Evolutionary conservation across 2,888 invertebrate genomes (phyloP).

Genomic region (Drosophila rubida): DNA sequence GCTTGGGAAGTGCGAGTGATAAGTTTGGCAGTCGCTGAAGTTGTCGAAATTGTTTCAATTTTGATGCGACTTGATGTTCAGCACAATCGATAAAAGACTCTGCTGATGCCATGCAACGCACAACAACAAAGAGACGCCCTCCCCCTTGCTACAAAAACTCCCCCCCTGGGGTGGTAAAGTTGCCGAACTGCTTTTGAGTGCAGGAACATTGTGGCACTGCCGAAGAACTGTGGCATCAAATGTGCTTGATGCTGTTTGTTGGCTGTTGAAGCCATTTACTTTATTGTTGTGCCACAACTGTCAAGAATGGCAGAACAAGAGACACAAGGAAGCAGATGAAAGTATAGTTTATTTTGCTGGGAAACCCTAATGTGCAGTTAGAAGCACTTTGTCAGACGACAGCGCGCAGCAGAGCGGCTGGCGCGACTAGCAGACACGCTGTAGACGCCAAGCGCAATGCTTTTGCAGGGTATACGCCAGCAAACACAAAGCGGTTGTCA

Average conservation of each 20-base stretch:
- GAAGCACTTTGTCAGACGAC: conserved; percentile 62
- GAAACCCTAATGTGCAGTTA: conserved; percentile 58
- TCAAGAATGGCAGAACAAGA: not conserved
- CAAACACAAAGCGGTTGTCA: too few relatives aligned
- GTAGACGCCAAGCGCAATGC: too few relatives aligned
- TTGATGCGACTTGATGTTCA: conserved; percentile 8
- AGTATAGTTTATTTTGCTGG: conserved; percentile 16
- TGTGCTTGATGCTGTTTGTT: conserved; percentile 34
- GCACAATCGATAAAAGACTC: conserved; percentile 55
- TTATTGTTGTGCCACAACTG: conserved; percentile 39
- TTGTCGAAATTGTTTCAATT: conserved; percentile 6
- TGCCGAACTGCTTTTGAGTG: conserved; percentile 28
- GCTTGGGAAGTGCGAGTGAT: too few relatives aligned
- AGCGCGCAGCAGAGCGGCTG: conserved; percentile 3
- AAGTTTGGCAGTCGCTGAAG: not conserved
- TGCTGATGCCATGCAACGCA: conserved; percentile 31
- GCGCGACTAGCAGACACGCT: conserved; percentile 12
- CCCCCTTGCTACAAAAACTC: not conserved
- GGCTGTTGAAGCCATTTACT: conserved; percentile 37
- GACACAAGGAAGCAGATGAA: not conserved
- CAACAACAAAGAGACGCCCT: not conserved
- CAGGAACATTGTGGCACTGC: conserved; percentile 16
- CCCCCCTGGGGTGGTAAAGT: not conserved
- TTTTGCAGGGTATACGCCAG: too few relatives aligned
- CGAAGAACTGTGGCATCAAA: conserved; percentile 32